Conservation (phyloP, 2,113 vertebrate species). For the Oncorhynchus kisutch region DNA sequence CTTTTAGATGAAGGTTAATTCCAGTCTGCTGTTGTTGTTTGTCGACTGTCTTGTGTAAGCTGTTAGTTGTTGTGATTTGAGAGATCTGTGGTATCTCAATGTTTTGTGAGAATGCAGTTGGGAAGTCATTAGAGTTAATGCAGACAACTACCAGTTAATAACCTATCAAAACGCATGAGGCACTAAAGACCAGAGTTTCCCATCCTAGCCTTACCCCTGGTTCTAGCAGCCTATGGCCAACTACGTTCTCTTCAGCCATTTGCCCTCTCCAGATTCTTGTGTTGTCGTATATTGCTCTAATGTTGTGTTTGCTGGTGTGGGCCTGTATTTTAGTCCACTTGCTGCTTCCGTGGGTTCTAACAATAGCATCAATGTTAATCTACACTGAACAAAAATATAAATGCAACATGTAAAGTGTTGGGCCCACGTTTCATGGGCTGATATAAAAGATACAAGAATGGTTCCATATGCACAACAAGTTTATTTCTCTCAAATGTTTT, state of each 20-base stretch:
- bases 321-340: background rate
- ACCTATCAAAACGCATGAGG: background rate
- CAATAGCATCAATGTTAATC: background rate
- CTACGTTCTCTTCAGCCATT: background rate
- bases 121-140: background rate
- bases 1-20: conserved; percentile 10
- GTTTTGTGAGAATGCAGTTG: background rate
- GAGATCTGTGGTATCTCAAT: background rate
- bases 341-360: conserved; percentile 30
- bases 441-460: too few relatives aligned
- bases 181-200: too few relatives aligned
- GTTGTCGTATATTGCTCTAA: background rate
- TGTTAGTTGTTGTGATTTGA: background rate
- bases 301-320: background rate
- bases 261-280: background rate
- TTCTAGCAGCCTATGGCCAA: background rate
- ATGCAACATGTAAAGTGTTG: too few relatives aligned
- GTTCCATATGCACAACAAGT: too few relatives aligned
- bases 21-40: background rate
- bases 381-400: background rate
- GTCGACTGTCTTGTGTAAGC: background rate
- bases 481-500: too few relatives aligned
- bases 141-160: background rate
- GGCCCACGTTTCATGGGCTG: too few relatives aligned
- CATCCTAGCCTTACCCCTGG: background rate